Percentiles rank a stretch among this genome's conserved stretches.
These are phyloP conservation scores for Podotricha telesiphe DNA, from an alignment of 2,888 invertebrate genomes.

Conservation along the genomic window DNA sequence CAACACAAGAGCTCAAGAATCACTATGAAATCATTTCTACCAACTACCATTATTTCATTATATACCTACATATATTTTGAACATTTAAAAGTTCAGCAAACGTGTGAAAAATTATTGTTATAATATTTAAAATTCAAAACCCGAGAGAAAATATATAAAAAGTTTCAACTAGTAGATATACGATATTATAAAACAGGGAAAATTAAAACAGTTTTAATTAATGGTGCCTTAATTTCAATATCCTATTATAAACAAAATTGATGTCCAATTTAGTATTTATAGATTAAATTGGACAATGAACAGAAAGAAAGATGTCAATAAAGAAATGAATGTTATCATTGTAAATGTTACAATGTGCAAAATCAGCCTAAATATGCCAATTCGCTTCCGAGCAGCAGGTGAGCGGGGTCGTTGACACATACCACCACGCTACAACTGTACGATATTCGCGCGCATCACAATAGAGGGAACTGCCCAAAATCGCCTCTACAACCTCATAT, in stretches of 20 bases:
- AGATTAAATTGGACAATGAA: background rate
- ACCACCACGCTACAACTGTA: slow-evolving; percentile 32
- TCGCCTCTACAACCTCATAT: background rate
- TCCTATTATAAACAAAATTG: background rate
- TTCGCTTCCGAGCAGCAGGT: slow-evolving; percentile 66
- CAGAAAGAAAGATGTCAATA: background rate
- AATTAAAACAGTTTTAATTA: too few species aligned
- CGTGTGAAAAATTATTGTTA: too few species aligned
- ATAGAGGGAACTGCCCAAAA: slow-evolving; percentile 18
- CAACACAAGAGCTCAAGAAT: too few species aligned
- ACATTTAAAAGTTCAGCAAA: too few species aligned
- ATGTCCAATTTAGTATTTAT: background rate
- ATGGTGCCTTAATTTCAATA: background rate
- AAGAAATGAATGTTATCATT: background rate
- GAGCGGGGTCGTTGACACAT: slow-evolving; percentile 73
- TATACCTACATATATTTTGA: too few species aligned
- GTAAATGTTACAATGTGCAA: slow-evolving; percentile 30
- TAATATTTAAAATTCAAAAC: too few species aligned
- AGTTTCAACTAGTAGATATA: too few species aligned
- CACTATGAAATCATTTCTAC: too few species aligned
- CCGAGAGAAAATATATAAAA: too few species aligned
- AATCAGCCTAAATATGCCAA: slow-evolving; percentile 61
- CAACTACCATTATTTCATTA: too few species aligned
- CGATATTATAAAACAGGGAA: too few species aligned
- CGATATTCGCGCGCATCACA: slow-evolving; percentile 33